phyloP scores from a whole-genome alignment of 2,113 vertebrate species.

The Vidua chalybeata region DNA sequence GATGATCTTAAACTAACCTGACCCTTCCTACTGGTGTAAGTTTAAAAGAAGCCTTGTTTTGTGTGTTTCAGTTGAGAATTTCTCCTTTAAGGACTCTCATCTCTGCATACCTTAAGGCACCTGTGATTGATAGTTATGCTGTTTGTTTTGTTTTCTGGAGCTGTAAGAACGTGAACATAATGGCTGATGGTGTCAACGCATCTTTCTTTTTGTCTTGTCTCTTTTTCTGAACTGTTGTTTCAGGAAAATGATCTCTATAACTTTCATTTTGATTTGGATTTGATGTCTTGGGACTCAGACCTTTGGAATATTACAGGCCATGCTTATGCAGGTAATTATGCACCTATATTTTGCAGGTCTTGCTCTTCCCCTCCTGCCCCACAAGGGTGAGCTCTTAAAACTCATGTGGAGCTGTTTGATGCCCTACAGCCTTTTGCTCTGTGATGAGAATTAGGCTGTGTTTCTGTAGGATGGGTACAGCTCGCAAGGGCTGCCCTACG shows the following conservation, averaged over 20 bases:
- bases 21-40: neutral
- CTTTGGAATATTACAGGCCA: conserved; percentile 73
- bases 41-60: neutral
- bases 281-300: conserved; percentile 81
- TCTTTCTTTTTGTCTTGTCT: neutral
- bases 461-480: neutral
- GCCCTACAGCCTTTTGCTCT: neutral
- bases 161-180: neutral
- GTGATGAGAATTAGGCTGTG: neutral
- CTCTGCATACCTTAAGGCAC: neutral
- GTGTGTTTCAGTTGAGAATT: neutral
- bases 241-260: conserved; percentile 78
- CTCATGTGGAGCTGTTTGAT: neutral
- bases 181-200: neutral
- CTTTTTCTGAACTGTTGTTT: conserved; percentile 44
- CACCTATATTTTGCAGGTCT: neutral
- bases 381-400: neutral
- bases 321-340: conserved; percentile 79
- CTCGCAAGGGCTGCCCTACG: neutral
- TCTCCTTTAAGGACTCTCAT: neutral
- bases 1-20: neutral
- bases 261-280: conserved; percentile 87
- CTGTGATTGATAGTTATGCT: neutral
- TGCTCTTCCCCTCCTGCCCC: neutral
- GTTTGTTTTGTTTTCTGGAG: neutral